phyloP scores from a whole-genome alignment of 2,888 invertebrate genomes.

The Loripinus fragilis region DNA sequence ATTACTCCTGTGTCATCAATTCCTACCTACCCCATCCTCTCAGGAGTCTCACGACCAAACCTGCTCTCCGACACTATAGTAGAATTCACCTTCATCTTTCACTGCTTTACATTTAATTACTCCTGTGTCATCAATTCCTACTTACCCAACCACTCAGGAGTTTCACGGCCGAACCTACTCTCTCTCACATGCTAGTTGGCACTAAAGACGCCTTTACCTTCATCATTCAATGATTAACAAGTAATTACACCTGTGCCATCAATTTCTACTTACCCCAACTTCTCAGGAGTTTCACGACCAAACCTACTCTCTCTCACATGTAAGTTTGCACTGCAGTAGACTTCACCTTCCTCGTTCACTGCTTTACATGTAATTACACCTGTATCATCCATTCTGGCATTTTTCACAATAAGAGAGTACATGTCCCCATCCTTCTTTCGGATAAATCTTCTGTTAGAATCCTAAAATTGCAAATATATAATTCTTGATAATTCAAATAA shows the following conservation, averaged over 20 bases:
- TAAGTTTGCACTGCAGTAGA: slow-evolving; percentile 72
- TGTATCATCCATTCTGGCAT: slow-evolving; percentile 73
- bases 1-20: slow-evolving; percentile 76
- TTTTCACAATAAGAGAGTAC: slow-evolving; percentile 91
- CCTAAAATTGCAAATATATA: slow-evolving; percentile 62
- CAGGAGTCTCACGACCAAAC: slow-evolving; percentile 49
- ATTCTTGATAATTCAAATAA: too few species aligned
- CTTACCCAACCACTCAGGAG: slow-evolving; percentile 55
- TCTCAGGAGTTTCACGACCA: slow-evolving; percentile 53
- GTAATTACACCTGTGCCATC: slow-evolving; percentile 76
- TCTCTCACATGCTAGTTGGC: slow-evolving; percentile 70
- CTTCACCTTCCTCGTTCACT: slow-evolving; percentile 75
- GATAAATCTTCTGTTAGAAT: slow-evolving; percentile 66
- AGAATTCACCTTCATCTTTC: slow-evolving; percentile 76
- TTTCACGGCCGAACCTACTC: slow-evolving; percentile 46
- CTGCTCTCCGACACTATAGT: slow-evolving; percentile 66
- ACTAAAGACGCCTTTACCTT: slow-evolving; percentile 74
- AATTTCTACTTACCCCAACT: slow-evolving; percentile 35
- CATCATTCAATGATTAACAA: slow-evolving; percentile 75
- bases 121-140: slow-evolving; percentile 66
- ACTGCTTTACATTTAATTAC: slow-evolving; percentile 76
- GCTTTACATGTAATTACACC: slow-evolving; percentile 78
- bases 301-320: slow-evolving; percentile 61
- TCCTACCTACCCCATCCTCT: slow-evolving; percentile 86
- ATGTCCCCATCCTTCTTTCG: slow-evolving; percentile 72